These are phyloP conservation scores for Silurus glanis DNA, from an alignment of 2,113 vertebrate species.

Conservation along the genomic window DNA sequence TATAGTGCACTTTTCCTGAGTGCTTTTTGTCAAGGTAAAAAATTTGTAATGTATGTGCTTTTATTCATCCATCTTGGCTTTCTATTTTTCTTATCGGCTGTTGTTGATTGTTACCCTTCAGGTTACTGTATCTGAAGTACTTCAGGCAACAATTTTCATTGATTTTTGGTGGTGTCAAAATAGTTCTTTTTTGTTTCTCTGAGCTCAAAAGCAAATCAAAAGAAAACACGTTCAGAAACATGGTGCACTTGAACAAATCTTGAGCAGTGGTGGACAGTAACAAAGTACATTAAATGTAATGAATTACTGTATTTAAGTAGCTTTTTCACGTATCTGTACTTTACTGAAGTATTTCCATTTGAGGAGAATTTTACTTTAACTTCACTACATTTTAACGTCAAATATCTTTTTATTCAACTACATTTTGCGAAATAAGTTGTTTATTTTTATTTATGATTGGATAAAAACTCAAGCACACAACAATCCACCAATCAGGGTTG, in stretches of 20 bases:
- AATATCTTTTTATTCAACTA: too few relatives aligned
- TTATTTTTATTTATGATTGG: too few relatives aligned
- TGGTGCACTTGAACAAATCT: background rate
- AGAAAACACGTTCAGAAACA: background rate
- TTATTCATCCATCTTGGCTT: slow-evolving; percentile 46
- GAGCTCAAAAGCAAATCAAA: slow-evolving; percentile 24
- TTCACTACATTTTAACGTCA: too few relatives aligned
- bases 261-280: too few relatives aligned
- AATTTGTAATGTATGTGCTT: slow-evolving; percentile 49
- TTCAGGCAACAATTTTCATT: slow-evolving; percentile 26
- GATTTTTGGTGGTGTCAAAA: background rate
- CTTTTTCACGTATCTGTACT: too few relatives aligned
- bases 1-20: slow-evolving; percentile 31
- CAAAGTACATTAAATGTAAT: too few relatives aligned
- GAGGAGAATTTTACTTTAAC: too few relatives aligned
- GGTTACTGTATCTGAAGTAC: slow-evolving; percentile 29
- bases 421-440: too few relatives aligned
- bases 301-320: too few relatives aligned
- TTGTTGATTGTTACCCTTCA: slow-evolving; percentile 44
- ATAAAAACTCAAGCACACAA: too few relatives aligned
- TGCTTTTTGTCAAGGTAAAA: slow-evolving; percentile 20
- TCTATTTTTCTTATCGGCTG: slow-evolving; percentile 25
- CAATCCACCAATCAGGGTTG: too few relatives aligned
- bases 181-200: background rate
- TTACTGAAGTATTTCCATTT: too few relatives aligned